Percentiles rank a stretch among this genome's conserved stretches.
These are phyloP conservation scores for Cepaea nemoralis DNA, from an alignment of 1,140 invertebrate genomes.

Conservation along the genomic window DNA sequence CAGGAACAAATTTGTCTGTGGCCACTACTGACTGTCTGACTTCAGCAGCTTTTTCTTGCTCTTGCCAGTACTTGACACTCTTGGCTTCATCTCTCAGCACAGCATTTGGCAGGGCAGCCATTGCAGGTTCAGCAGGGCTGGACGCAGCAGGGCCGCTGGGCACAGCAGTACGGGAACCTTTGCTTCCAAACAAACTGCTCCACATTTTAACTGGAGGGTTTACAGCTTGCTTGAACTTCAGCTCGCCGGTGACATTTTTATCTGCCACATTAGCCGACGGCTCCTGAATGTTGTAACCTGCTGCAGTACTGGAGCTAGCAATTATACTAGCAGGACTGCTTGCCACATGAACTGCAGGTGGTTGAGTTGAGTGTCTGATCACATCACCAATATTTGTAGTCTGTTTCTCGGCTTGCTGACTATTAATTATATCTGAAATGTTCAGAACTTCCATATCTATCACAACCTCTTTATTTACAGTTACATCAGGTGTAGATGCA, in stretches of 20 bases:
- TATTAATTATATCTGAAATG: neutral
- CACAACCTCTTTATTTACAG: conserved; percentile 25
- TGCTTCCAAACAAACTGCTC: conserved; percentile 37
- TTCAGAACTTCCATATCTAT: conserved; percentile 33
- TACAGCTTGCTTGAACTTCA: neutral
- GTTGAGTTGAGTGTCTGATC: neutral
- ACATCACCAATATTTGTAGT: neutral
- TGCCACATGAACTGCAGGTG: neutral
- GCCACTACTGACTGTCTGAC: conserved; percentile 8
- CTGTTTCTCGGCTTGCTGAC: neutral
- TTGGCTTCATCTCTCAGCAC: neutral
- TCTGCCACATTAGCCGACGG: too few relatives aligned
- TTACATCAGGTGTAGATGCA: neutral
- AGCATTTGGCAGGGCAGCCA: neutral
- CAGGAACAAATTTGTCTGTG: conserved; percentile 13
- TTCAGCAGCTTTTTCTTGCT: conserved; percentile 23
- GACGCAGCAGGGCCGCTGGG: too few relatives aligned
- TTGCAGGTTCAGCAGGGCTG: too few relatives aligned
- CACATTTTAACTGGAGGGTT: conserved; percentile 14
- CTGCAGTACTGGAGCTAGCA: too few relatives aligned
- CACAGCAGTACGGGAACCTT: neutral
- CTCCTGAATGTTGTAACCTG: neutral
- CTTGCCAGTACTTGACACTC: conserved; percentile 24
- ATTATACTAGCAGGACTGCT: too few relatives aligned
- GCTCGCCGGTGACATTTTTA: neutral